These are phyloP conservation scores for Callipepla californica DNA, from an alignment of 2,113 vertebrate species.

Conservation along the genomic window DNA sequence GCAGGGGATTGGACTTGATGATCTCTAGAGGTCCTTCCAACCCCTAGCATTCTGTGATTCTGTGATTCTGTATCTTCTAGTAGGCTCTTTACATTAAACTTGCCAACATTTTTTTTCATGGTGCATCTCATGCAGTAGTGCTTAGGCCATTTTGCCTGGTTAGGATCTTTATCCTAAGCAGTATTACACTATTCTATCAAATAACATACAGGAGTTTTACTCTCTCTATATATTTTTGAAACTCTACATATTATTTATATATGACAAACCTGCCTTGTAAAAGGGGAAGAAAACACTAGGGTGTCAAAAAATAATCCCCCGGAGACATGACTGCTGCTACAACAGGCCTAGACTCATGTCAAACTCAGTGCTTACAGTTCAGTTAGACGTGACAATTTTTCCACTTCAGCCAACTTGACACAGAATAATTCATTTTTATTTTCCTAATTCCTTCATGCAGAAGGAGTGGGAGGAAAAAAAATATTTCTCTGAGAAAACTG, in stretches of 20 bases:
- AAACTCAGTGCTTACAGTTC: neutral
- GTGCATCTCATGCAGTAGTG: fast-evolving
- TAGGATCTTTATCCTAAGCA: neutral
- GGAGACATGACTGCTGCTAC: neutral
- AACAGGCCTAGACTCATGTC: neutral
- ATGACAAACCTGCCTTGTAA: neutral
- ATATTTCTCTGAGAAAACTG: neutral
- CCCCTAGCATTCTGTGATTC: too few species aligned
- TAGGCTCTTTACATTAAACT: neutral
- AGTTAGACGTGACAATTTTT: neutral
- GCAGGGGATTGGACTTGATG: too few species aligned
- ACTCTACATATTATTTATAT: neutral
- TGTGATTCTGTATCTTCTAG: neutral
- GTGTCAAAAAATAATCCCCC: neutral
- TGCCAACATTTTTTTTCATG: neutral
- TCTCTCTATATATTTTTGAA: neutral
- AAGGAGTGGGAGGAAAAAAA: neutral
- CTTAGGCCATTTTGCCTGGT: neutral
- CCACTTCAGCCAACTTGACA: neutral
- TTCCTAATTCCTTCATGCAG: neutral
- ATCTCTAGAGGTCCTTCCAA: too few species aligned
- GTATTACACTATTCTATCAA: too few species aligned
- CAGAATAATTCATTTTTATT: neutral
- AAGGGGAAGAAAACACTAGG: neutral
- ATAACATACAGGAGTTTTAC: neutral